Base-by-base conservation (phyloP, 2,888 invertebrate genomes). In the Drosophila flavopinicola region DNA sequence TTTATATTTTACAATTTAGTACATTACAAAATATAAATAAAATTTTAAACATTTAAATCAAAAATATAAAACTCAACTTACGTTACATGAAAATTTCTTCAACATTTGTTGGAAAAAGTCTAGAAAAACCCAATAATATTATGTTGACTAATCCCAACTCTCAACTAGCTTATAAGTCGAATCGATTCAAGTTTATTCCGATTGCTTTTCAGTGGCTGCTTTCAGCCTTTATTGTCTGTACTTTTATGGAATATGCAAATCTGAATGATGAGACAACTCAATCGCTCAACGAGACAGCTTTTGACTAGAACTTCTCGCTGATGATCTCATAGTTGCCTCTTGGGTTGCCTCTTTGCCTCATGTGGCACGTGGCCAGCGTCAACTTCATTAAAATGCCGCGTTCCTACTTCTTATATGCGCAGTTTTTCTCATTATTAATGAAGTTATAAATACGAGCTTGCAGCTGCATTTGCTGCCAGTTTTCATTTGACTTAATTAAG, bases 281-380 rank as follows among this genome's bases (percentile, higher is more conserved):
- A 66, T 39, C 48, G 38, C 13, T 48, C 33, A 56, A 15, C 35
- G 23, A 42, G 11, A 41, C 29, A 15, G 37, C 11, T 30, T 20
- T 20, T 11, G 13, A 13, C 13, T 23, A 10, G 25, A 10, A 17
- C 27, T 35, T 24, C 10, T 63, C 20, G 24, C n/a, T 6, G 66
- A 72, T 70, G 69, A 70, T 53, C 68, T 70, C 69, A 70, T 42
- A 6, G 9, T 29, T 49, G 35, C 30, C n/a, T n/a, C n/a, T n/a
- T n/a, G n/a, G n/a, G n/a, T n/a, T n/a, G n/a, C n/a, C n/a, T n/a
- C n/a, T n/a, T n/a, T n/a, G n/a, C n/a, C n/a, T 38, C 33, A 57
- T 48, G 73, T 52, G 73, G 68, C 70, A 70, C 70, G 70, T 74
- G 74, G 52, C 35, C 47, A 48, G 37, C 45, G 24, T 1, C 23